Base-by-base conservation (phyloP, 2,888 invertebrate genomes). In the Dioctria rufipes region DNA sequence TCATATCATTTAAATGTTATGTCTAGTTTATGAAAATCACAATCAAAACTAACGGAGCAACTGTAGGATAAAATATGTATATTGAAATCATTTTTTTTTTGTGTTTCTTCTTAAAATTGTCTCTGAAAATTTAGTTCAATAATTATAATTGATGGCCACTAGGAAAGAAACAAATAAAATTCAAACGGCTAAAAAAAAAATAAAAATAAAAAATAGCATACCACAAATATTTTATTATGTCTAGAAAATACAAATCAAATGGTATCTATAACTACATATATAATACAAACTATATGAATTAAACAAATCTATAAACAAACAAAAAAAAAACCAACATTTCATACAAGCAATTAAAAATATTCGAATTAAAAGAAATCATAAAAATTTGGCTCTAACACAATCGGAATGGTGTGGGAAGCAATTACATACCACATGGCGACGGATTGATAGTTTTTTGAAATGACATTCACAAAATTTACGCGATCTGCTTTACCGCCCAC, bases 381-480 rank as follows among this genome's bases (percentile, higher is more conserved):
- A 54, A 54, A 54, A 3, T 85, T 86, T 88, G 87, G 85, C 86
- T 87, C 86, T 86, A 86, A 86, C 87, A 86, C 87, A 88, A 88
- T 88, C 88, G 89, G 89, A 89, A 89, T 89, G 89, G 89, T 89
- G 89, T 89, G 89, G 89, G 88, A 89, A 89, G 89, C 89, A 89
- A 89, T 89, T 88, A 86, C 86, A 85, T 67, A 82, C 87, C 88
- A 89, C 83, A 87, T 88, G 88, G 88, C 86, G 88, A 88, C 88
- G 87, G 86, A 86, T 51, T 67, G 11, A 25, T 25, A 43, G 58
- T 43, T 51, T 25, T 80, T 80, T 73, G 80, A 80, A 63, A 80
- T 80, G 73, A 71, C 63, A 77, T 67, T 78, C 78, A 63, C 54
- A 75, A 77, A 77, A 65, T 6, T 46, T 46, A 46, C 46, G 2